Conservation (phyloP, 2,113 vertebrate genomes). For the Mixornis gularis region DNA sequence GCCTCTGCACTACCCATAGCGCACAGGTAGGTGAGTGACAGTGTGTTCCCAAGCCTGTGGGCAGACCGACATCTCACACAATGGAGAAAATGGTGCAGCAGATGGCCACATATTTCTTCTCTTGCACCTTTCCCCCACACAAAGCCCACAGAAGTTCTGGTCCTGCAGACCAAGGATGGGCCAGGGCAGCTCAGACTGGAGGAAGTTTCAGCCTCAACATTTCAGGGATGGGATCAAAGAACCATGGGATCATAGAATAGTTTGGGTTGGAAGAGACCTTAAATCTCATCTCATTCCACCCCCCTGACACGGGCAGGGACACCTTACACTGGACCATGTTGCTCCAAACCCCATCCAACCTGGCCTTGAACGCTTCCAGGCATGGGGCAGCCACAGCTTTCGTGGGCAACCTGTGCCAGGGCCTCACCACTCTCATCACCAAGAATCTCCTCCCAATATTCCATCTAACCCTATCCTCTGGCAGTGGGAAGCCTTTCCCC, state of each 20-base stretch:
- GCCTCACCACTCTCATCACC: fast-evolving
- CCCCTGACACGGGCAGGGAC: background rate
- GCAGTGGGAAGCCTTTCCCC: background rate
- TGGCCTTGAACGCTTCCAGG: background rate
- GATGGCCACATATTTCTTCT: background rate
- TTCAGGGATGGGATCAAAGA: background rate
- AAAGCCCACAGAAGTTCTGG: background rate
- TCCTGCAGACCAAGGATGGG: background rate
- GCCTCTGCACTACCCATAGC: no score
- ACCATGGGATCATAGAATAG: background rate
- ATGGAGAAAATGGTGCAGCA: background rate
- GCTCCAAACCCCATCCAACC: background rate
- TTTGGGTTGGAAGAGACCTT: background rate
- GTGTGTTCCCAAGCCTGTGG: background rate
- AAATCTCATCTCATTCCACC: background rate
- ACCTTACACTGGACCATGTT: background rate
- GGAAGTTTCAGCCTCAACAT: background rate
- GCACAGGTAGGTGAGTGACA: background rate
- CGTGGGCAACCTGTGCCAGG: background rate
- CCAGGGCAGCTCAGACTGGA: background rate
- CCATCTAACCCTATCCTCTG: background rate
- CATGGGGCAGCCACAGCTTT: background rate
- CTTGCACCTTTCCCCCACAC: background rate
- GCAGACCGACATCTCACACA: background rate
- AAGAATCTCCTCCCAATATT: background rate